Base-by-base conservation (phyloP, 2,113 vertebrate genomes). In the Beaufortia kweichowensis region DNA sequence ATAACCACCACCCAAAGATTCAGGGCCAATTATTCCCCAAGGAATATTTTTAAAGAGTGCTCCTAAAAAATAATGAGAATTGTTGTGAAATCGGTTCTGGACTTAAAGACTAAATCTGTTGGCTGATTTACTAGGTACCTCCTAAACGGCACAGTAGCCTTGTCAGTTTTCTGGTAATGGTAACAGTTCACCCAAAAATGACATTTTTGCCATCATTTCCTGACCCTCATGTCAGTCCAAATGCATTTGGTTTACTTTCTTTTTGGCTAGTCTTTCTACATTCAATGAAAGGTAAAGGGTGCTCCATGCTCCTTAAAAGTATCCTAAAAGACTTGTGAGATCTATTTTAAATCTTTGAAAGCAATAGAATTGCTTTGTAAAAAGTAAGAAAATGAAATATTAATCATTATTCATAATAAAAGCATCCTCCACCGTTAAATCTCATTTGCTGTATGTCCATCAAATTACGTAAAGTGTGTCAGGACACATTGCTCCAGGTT, bases 1-100 rank as follows among this genome's bases (percentile, higher is more conserved):
- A 80, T 60, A 63, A 50, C 74, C 67, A 53, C 69, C 29, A 50
- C 24, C 41, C 53, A 66, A 72, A 77, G 28, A 60, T 50, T 28
- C 31, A 66, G 64, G 39, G 48, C 56, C 67, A 65, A 39, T 72
- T 59, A 77, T 43, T 53, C 28, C 28, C 17, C 3, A 39, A 55
- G 57, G 33, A 46, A 12, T 64, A 31, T 50, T 77, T 66, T 62
- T 69, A 39, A 65, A 24, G 6, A 41, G 39, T 56, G 60, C 7
- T 60, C 53, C 7, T 76, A 33, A 70, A 77, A 31, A 57, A 70
- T 70, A 33, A 57, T 28, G 41, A 50, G 53, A 53, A 35, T 14
- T 55, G 39, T 53, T 10, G 19, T n/a, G 31, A 56, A 65, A 66
- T 61, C 11, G 29, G 33, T 76, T n/a, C n/a, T n/a, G n/a, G n/a